A percentile compares a stretch with the other conserved stretches of the same genome.
Conservation (phyloP, 2,888 invertebrate species). For the Rhopalosiphum nymphaeae region DNA sequence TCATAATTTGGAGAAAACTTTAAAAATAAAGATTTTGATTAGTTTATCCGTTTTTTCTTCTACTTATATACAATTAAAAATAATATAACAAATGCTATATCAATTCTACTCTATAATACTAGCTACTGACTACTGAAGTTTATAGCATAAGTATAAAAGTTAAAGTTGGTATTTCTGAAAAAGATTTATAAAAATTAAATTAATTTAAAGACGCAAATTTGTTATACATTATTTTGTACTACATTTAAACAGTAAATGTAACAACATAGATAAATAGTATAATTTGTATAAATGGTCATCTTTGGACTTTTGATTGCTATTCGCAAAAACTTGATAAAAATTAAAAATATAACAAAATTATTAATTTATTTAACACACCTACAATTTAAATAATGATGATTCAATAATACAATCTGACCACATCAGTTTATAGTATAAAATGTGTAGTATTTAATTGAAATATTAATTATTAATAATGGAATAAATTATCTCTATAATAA, state of each 20-base stretch:
- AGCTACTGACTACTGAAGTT: too few species aligned
- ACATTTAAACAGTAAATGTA: slow-evolving; percentile 17
- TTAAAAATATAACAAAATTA: slow-evolving; percentile 5
- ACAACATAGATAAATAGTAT: neutral
- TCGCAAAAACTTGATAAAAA: neutral
- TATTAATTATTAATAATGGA: neutral
- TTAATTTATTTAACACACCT: neutral
- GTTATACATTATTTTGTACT: neutral
- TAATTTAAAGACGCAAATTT: neutral
- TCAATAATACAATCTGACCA: neutral
- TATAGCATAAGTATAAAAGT: neutral
- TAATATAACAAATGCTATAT: neutral
- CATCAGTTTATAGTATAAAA: slow-evolving; percentile 25
- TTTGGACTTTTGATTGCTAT: slow-evolving; percentile 37
- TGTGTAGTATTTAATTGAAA: slow-evolving; percentile 3
- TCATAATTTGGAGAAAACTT: neutral
- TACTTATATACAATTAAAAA: neutral
- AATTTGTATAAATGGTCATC: neutral
- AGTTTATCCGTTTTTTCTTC: neutral
- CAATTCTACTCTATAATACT: too few species aligned
- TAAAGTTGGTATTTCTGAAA: neutral
- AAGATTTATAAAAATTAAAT: neutral
- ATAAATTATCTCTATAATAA: neutral
- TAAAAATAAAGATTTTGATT: neutral
- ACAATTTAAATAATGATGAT: slow-evolving; percentile 31